Percentiles rank a stretch among this genome's conserved stretches.
Conservation (phyloP, 2,888 invertebrate genomes). For the Petrolisthes cinctipes region DNA sequence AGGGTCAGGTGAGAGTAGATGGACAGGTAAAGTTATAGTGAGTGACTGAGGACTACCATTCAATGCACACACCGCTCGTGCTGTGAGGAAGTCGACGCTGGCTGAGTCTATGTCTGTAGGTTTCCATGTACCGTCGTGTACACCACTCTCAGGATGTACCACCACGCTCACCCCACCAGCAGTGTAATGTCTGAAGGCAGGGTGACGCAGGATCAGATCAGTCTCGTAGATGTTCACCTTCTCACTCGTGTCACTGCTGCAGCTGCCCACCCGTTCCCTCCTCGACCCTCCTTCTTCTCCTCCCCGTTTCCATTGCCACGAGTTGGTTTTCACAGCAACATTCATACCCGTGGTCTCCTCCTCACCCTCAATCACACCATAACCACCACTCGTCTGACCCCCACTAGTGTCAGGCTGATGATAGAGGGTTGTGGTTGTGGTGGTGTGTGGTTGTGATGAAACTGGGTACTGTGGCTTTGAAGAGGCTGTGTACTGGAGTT, state of each 20-base stretch:
- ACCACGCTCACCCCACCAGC: conserved; percentile 48
- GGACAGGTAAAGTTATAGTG: neutral
- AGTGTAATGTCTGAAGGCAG: conserved; percentile 55
- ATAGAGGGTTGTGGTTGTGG: neutral
- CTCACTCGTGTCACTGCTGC: too few species aligned
- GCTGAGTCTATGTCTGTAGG: conserved; percentile 27
- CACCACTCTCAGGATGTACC: conserved; percentile 56
- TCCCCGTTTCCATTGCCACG: too few species aligned
- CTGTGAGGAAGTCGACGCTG: conserved; percentile 53
- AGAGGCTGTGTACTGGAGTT: too few species aligned
- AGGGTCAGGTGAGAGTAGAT: neutral
- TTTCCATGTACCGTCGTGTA: conserved; percentile 60
- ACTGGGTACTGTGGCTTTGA: too few species aligned
- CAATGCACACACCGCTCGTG: conserved; percentile 49
- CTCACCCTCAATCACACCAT: neutral
- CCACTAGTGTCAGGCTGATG: neutral
- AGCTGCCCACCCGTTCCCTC: too few species aligned
- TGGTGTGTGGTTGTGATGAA: neutral
- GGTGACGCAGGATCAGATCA: conserved; percentile 24
- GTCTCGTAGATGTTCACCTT: conserved; percentile 58
- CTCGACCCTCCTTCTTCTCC: too few species aligned
- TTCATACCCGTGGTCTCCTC: neutral
- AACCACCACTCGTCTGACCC: neutral
- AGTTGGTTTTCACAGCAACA: too few species aligned
- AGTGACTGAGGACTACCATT: too few species aligned